Evolutionary conservation across 2,797 vertebrate genomes (phyloP).

Genomic region (Perodicticus potto): DNA sequence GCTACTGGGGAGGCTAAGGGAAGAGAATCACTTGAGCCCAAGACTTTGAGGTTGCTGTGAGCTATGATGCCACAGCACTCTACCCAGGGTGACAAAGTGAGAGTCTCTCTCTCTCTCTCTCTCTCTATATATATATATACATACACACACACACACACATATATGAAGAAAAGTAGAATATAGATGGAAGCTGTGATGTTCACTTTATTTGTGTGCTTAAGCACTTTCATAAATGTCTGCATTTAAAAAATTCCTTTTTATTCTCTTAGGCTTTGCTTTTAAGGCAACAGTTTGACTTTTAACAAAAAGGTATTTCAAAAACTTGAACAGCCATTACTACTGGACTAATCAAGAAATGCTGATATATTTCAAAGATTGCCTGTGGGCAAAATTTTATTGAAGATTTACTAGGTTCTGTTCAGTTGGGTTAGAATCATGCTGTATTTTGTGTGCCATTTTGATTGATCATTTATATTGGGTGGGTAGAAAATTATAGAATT

Average conservation of each 20-base stretch:
- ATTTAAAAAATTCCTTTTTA: neutral
- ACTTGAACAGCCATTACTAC: constrained; percentile 42
- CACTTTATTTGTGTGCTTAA: neutral
- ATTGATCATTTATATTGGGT: constrained; percentile 68
- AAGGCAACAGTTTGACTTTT: constrained; percentile 47
- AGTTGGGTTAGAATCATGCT: constrained; percentile 18
- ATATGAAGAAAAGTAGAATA: neutral
- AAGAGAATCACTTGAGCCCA: too few relatives aligned
- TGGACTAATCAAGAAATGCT: neutral
- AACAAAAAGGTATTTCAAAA: constrained; percentile 53
- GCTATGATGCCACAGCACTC: too few relatives aligned
- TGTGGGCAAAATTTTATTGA: constrained; percentile 20
- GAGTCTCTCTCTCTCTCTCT: too few relatives aligned
- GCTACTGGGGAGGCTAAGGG: too few relatives aligned
- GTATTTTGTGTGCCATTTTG: constrained; percentile 68
- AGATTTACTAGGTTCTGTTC: constrained; percentile 65
- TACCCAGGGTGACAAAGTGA: too few relatives aligned
- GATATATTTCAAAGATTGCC: constrained; percentile 58
- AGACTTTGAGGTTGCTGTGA: too few relatives aligned
- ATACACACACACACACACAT: too few relatives aligned
- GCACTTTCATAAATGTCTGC: neutral
- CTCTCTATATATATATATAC: too few relatives aligned
- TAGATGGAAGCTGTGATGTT: neutral
- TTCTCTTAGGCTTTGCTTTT: constrained; percentile 39
- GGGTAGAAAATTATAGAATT: constrained; percentile 55